phyloP scores from a whole-genome alignment of 2,888 invertebrate species.

The Ophioninae sp. region DNA sequence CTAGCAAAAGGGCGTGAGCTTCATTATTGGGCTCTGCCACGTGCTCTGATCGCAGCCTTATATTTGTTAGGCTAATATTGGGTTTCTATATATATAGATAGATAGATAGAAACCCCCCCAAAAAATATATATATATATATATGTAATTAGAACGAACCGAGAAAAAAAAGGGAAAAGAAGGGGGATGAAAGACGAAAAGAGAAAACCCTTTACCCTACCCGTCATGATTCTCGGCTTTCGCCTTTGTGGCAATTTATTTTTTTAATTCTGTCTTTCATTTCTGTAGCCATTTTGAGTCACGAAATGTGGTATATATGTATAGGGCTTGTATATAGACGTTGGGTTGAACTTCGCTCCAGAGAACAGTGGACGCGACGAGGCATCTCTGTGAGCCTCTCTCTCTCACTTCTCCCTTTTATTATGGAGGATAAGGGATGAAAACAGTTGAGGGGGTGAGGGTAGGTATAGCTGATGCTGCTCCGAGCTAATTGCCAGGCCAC shows the following conservation, averaged over 20 bases:
- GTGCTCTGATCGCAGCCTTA: not conserved
- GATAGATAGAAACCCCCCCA: too few species aligned
- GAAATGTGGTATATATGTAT: constrained; percentile 6
- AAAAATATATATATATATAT: constrained; percentile 20
- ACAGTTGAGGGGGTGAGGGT: constrained; percentile 50
- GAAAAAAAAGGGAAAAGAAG: constrained; percentile 59
- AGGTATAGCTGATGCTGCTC: constrained; percentile 69
- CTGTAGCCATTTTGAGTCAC: constrained; percentile 51
- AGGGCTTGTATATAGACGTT: not conserved
- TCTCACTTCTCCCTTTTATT: constrained; percentile 36
- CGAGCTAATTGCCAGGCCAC: constrained; percentile 77
- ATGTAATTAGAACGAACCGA: constrained; percentile 33
- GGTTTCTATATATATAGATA: not conserved
- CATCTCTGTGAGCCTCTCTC: constrained; percentile 26
- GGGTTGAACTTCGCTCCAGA: constrained; percentile 22
- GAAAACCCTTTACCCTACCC: constrained; percentile 65
- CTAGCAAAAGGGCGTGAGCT: constrained; percentile 33
- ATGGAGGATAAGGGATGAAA: constrained; percentile 62
- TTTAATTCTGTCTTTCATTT: constrained; percentile 76
- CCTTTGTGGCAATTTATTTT: constrained; percentile 74
- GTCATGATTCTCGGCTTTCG: constrained; percentile 65
- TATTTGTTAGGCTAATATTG: not conserved
- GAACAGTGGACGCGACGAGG: constrained; percentile 43
- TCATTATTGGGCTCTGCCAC: not conserved
- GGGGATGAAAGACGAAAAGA: constrained; percentile 58